Base-by-base conservation (phyloP, 2,888 invertebrate genomes). In the Drosophila mercatorum region DNA sequence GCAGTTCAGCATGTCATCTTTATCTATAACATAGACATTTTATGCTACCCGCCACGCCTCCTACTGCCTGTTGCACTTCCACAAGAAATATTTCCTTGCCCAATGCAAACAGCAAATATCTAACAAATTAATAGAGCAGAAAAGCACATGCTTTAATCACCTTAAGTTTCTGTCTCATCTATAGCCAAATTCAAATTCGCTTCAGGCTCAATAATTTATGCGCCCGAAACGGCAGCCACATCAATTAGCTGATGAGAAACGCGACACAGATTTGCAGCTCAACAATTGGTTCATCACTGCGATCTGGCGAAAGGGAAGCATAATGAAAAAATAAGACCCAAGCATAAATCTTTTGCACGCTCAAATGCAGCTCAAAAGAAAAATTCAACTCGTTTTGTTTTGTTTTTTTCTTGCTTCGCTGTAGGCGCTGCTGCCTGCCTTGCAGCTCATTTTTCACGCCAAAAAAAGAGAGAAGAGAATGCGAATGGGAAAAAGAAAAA, bases 391-490 rank as follows among this genome's bases (percentile, higher is more conserved):
- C 47, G 28, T 61, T 64, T 75, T 67, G 53, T 44, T 65, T 41
- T 67, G 47, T 47, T 60, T 51, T 51, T 6, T 1, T 34, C 31
- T 5, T 22, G 2, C 17, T 22, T 22, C 1, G 22, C 46, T 52
- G 5, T 28, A 52, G 52, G 52, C 41, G 41, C 53, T n/a, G 56
- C 60, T 38, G 41, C 34, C 22, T 43, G 43, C 31, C 44, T 40
- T 56, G 72, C 68, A 75, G 81, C 80, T 79, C 75, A 79, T 83
- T 86, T 83, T 86, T 83, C 81, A 74, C 70, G 72, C 70, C 49
- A 65, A 72, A 43, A 59, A 36, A 52, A 22, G 36, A 22, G 2
- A 3, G 4, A 8, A 49, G 5, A 36, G 7, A 12, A 6, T 0
- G 65, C 38, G 49, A n/a, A 52, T 0, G 65, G 38, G 49, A n/a